These are phyloP conservation scores for Amblyjoppa fuscipennis DNA, from an alignment of 2,888 invertebrate species.

Conservation along the genomic window DNA sequence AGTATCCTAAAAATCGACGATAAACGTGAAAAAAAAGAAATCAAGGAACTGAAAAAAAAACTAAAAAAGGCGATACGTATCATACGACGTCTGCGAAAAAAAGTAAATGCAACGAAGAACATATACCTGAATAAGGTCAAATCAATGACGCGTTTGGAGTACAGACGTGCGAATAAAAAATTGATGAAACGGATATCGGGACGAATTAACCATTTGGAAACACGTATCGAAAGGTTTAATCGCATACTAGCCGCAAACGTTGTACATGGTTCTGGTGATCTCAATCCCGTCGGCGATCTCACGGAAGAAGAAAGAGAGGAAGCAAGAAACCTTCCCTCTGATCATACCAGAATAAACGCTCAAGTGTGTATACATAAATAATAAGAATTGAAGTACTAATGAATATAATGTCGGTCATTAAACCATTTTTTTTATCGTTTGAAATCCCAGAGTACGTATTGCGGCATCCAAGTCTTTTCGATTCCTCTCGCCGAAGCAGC, in stretches of 20 bases:
- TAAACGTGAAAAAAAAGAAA: neutral
- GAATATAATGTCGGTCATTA: neutral
- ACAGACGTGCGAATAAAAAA: neutral
- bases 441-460: conserved; percentile 2
- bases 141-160: neutral
- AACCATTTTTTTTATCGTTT: neutral
- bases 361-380: neutral
- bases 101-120: neutral
- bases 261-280: neutral
- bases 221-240: neutral
- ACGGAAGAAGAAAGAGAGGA: neutral
- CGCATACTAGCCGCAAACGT: neutral
- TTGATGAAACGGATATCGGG: neutral
- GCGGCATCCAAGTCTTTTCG: neutral
- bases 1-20: neutral
- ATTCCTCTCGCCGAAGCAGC: neutral
- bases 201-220: neutral
- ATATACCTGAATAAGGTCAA: neutral
- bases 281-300: neutral
- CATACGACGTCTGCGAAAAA: neutral
- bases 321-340: neutral
- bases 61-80: neutral
- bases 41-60: neutral
- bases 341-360: neutral
- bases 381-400: neutral